Evolutionary conservation across 2,797 vertebrate species (phyloP).

Genomic region (Acanthis flammea): DNA sequence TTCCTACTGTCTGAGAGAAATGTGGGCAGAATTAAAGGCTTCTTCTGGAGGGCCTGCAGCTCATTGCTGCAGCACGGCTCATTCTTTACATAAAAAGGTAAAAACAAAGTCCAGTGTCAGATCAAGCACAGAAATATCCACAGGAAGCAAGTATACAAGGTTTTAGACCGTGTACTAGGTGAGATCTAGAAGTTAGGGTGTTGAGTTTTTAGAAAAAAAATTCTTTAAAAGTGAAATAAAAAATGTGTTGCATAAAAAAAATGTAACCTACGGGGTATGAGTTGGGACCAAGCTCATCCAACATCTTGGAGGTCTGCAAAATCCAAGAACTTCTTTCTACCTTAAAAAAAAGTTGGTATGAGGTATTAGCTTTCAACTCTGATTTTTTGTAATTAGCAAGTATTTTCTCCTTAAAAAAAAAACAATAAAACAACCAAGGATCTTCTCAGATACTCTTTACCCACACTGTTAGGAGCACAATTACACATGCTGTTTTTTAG

Average conservation of each 20-base stretch:
- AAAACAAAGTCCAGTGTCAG: fast-evolving
- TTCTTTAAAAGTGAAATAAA: not conserved
- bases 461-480: not conserved
- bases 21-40: not conserved
- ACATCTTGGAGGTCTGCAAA: fast-evolving
- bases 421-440: not conserved
- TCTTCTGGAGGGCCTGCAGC: not conserved
- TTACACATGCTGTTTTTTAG: not conserved
- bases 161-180: not conserved
- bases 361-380: not conserved
- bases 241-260: fast-evolving
- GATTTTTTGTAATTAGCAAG: not conserved
- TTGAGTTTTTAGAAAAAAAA: not conserved
- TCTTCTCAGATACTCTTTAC: fast-evolving
- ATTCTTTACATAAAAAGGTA: not conserved
- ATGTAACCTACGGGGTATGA: not conserved
- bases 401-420: not conserved
- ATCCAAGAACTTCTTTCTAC: not conserved
- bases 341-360: not conserved
- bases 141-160: not conserved
- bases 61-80: not conserved
- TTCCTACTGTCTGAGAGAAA: not conserved
- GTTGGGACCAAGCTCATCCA: not conserved
- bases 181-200: not conserved
- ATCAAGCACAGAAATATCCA: not conserved